phyloP scores from a whole-genome alignment of 2,888 invertebrate genomes.

The Drosophila lutescens region DNA sequence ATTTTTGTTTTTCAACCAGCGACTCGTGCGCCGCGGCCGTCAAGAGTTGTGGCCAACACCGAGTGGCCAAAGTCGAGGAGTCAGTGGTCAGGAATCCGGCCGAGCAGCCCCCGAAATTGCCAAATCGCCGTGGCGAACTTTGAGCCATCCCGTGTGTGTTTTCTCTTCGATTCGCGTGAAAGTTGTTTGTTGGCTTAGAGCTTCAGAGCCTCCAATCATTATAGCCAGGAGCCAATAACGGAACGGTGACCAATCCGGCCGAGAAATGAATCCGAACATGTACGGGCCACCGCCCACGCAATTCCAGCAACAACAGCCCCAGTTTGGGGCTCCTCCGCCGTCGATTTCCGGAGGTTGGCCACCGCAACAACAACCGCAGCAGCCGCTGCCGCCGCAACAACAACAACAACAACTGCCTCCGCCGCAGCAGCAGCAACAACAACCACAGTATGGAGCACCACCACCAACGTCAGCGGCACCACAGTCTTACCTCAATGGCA shows the following conservation, averaged over 20 bases:
- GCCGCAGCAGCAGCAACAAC: constrained; percentile 48
- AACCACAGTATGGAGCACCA: constrained; percentile 67
- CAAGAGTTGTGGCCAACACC: constrained; percentile 33
- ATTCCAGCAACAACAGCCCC: constrained; percentile 65
- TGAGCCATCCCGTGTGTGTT: constrained; percentile 60
- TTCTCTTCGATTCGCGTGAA: constrained; percentile 48
- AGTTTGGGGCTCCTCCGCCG: constrained; percentile 61
- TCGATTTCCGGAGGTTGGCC: constrained; percentile 61
- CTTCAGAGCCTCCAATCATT: not conserved
- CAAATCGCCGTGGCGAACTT: constrained; percentile 58
- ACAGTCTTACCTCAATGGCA: constrained; percentile 81
- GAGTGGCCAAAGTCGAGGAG: constrained; percentile 14
- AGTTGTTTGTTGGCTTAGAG: constrained; percentile 52
- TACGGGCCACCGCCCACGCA: constrained; percentile 82
- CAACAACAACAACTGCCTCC: constrained; percentile 20
- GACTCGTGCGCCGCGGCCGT: constrained; percentile 42
- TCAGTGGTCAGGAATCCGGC: constrained; percentile 26
- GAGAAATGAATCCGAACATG: constrained; percentile 81
- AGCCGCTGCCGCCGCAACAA: constrained; percentile 35
- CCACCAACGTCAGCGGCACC: constrained; percentile 62
- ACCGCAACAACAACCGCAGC: constrained; percentile 57
- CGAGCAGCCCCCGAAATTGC: constrained; percentile 10
- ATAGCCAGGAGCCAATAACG: not conserved
- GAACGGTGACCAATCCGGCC: constrained; percentile 14
- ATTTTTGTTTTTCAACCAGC: constrained; percentile 47